phyloP scores from a whole-genome alignment of 2,113 vertebrate genomes.

The Indicator maculatus region DNA sequence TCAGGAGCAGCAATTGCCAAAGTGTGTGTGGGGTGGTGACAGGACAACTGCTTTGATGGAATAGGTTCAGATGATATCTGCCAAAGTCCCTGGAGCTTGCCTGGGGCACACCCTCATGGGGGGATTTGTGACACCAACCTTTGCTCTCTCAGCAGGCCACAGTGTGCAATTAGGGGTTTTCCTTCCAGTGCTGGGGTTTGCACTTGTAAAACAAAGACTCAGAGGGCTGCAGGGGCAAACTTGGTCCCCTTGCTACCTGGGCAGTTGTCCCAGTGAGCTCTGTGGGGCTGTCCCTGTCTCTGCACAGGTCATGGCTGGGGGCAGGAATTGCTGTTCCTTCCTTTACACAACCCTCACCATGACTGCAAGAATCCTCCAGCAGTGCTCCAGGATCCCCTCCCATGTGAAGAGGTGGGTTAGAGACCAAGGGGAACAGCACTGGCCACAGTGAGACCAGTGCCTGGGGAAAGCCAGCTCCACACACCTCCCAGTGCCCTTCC shows the following conservation, averaged over 20 bases:
- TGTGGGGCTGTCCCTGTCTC: not conserved
- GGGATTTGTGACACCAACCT: not conserved
- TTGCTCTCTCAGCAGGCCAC: accelerated
- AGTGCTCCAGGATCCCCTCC: not conserved
- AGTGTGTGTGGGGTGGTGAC: not conserved
- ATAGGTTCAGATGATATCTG: not conserved
- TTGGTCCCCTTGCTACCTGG: not conserved
- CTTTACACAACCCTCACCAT: not conserved
- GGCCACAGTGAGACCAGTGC: not conserved
- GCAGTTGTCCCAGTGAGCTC: not conserved
- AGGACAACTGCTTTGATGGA: not conserved
- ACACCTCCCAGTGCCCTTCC: not conserved
- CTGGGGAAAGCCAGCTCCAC: not conserved
- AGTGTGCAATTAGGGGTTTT: not conserved
- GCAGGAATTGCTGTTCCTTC: not conserved
- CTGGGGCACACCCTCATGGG: not conserved
- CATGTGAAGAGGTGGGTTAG: not conserved
- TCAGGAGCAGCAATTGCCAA: not conserved
- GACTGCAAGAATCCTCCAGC: not conserved
- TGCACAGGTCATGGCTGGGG: not conserved
- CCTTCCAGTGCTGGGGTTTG: not conserved
- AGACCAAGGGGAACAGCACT: not conserved
- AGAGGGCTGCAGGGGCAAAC: not conserved
- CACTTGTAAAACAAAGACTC: not conserved
- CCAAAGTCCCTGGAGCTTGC: not conserved